Conservation (phyloP, 2,113 vertebrate genomes). For the Arvicanthis niloticus region DNA sequence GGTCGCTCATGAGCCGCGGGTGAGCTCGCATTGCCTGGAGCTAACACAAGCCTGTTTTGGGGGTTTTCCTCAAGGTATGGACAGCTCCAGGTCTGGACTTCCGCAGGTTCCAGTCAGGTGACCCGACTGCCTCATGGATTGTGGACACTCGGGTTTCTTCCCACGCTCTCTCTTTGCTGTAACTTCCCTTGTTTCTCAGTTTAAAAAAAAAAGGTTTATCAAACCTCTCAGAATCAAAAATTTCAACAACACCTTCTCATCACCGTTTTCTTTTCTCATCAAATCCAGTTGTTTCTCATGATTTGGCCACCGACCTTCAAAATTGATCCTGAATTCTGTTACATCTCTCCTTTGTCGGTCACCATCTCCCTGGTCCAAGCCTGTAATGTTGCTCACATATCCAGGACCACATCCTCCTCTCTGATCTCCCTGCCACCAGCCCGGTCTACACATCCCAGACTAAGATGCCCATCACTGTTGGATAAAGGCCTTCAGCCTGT, state of each 20-base stretch:
- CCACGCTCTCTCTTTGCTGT: background rate
- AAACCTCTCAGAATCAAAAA: slow-evolving; percentile 20
- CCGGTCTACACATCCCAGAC: background rate
- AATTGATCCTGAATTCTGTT: slow-evolving; percentile 18
- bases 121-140: background rate
- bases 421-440: background rate
- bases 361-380: background rate
- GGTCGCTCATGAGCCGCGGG: slow-evolving; percentile 74
- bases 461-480: background rate
- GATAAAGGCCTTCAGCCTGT: background rate
- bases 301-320: background rate
- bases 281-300: background rate
- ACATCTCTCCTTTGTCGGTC: background rate
- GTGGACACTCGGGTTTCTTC: background rate
- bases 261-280: background rate
- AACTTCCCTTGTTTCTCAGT: background rate
- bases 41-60: background rate
- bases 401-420: background rate
- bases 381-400: background rate
- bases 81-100: background rate
- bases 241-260: background rate
- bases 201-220: background rate
- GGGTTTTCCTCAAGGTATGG: background rate
- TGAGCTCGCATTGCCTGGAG: slow-evolving; percentile 41
- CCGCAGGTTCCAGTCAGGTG: background rate